These are phyloP conservation scores for Anthonomus grandis DNA, from an alignment of 1,140 invertebrate genomes.

Conservation along the genomic window DNA sequence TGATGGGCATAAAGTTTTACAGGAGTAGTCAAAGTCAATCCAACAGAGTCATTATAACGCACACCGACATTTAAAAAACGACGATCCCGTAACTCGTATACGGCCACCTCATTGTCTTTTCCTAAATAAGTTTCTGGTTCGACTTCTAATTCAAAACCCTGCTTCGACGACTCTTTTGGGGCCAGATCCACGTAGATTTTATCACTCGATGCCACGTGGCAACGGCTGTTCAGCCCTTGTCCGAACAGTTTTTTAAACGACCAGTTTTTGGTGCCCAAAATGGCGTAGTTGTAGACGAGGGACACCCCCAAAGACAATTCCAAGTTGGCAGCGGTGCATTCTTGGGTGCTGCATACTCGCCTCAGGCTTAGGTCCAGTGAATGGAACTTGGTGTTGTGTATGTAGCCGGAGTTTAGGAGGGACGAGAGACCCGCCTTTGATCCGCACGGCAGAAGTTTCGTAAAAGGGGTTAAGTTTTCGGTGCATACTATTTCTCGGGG, in stretches of 20 bases:
- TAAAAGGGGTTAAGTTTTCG: slow-evolving; percentile 98
- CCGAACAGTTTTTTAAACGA: slow-evolving; percentile 84
- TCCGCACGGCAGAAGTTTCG: slow-evolving; percentile 92
- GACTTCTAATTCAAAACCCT: slow-evolving; percentile 58
- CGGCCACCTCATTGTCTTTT: slow-evolving; percentile 59
- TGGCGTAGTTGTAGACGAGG: slow-evolving; percentile 76
- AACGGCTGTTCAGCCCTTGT: slow-evolving; percentile 71
- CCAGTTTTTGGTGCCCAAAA: slow-evolving; percentile 70
- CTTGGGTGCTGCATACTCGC: slow-evolving; percentile 64
- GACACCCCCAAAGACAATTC: slow-evolving; percentile 83
- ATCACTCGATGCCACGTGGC: slow-evolving; percentile 73
- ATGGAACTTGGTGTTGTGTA: slow-evolving; percentile 93
- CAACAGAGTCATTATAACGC: slow-evolving; percentile 51
- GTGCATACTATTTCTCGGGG: slow-evolving; percentile 96
- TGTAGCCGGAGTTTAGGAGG: slow-evolving; percentile 83
- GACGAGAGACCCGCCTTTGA: slow-evolving; percentile 80
- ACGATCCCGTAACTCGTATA: slow-evolving; percentile 63
- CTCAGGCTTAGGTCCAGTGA: slow-evolving; percentile 84
- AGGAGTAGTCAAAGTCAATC: slow-evolving; percentile 54
- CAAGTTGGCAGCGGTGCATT: slow-evolving; percentile 63
- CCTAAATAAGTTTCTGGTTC: slow-evolving; percentile 63
- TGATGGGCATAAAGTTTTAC: slow-evolving; percentile 75
- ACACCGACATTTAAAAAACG: slow-evolving; percentile 69
- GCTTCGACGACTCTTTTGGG: slow-evolving; percentile 57
- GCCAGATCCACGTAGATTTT: slow-evolving; percentile 82